A percentile compares a stretch with the other conserved stretches of the same genome.
Conservation (phyloP, 2,888 invertebrate species). For the Parnassius mnemosyne region DNA sequence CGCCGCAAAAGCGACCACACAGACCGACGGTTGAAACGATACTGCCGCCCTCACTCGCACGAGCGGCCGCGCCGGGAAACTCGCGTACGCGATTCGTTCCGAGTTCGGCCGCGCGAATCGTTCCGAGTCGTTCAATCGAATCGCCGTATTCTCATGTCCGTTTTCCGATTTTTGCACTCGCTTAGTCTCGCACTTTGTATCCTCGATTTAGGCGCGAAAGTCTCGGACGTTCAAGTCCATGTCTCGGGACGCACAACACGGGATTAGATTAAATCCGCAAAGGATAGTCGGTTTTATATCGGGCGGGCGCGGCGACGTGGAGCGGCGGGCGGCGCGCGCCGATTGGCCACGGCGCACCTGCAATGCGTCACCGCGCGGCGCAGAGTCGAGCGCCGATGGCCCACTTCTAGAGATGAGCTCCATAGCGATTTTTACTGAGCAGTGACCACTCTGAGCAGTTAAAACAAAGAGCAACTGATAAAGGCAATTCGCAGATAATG, state of each 20-base stretch:
- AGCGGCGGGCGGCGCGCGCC: conserved; percentile 85
- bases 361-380: conserved; percentile 86
- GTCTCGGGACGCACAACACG: conserved; percentile 75
- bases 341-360: conserved; percentile 92
- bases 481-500: not conserved
- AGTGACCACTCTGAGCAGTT: conserved; percentile 34
- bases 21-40: conserved; percentile 79
- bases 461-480: conserved; percentile 17
- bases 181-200: conserved; percentile 45
- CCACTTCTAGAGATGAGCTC: conserved; percentile 45
- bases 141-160: conserved; percentile 71
- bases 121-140: conserved; percentile 72
- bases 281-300: conserved; percentile 84
- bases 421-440: conserved; percentile 32
- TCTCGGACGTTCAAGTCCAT: conserved; percentile 73
- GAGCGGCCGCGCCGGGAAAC: conserved; percentile 74
- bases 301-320: conserved; percentile 87
- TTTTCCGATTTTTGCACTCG: conserved; percentile 48
- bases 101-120: conserved; percentile 66
- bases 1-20: conserved; percentile 80
- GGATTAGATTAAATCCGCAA: conserved; percentile 83
- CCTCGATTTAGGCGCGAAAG: conserved; percentile 54
- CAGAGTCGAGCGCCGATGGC: conserved; percentile 49
- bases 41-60: conserved; percentile 81
- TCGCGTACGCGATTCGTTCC: conserved; percentile 71